These are phyloP conservation scores for Peromyscus maniculatus DNA, from an alignment of 2,113 vertebrate species.

Conservation along the genomic window DNA sequence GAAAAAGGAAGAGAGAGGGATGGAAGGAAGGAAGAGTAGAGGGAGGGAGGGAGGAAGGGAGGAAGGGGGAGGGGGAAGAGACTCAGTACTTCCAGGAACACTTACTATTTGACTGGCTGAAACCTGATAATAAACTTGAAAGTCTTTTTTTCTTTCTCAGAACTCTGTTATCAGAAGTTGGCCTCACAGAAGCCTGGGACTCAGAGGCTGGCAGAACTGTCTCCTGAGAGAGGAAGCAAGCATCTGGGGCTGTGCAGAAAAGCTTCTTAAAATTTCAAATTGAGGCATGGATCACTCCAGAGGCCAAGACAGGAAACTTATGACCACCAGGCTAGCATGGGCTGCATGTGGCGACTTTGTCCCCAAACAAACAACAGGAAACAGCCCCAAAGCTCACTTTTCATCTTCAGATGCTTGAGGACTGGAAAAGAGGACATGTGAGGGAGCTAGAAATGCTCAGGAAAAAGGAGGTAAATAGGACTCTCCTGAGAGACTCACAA, in stretches of 20 bases:
- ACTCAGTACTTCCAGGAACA: not conserved
- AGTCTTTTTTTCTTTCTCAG: not conserved
- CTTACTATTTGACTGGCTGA: not conserved
- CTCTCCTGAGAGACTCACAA: not conserved
- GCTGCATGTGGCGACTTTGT: too few species aligned
- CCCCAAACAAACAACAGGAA: too few species aligned
- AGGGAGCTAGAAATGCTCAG: not conserved
- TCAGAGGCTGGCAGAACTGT: not conserved
- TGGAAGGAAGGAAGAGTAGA: too few species aligned
- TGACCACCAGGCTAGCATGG: too few species aligned
- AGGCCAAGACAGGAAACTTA: not conserved
- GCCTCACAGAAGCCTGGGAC: not conserved
- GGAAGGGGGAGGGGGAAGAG: fast-evolving
- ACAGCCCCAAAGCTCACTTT: not conserved
- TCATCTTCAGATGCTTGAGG: not conserved
- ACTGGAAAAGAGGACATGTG: not conserved
- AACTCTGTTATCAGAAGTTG: not conserved
- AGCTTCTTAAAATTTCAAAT: not conserved
- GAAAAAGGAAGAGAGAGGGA: too few species aligned
- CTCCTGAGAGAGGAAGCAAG: not conserved
- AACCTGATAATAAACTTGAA: not conserved
- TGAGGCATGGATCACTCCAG: not conserved
- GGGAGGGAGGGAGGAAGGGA: too few species aligned
- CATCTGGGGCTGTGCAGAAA: not conserved
- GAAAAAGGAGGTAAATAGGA: not conserved